phyloP scores from a whole-genome alignment of 2,797 vertebrate genomes.

The Alcedo atthis region DNA sequence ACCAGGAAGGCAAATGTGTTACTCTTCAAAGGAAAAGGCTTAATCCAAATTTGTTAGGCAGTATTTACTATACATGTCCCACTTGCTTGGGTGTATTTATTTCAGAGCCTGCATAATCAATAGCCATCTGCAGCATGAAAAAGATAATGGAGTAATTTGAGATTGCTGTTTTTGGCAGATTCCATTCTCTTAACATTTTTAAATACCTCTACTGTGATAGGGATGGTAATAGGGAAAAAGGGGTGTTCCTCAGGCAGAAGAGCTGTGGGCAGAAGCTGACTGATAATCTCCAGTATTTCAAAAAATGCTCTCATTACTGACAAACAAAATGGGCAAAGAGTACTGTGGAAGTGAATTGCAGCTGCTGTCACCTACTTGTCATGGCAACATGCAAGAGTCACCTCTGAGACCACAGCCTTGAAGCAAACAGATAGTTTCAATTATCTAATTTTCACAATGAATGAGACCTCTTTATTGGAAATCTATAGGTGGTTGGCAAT shows the following conservation, averaged over 20 bases:
- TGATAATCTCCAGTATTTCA: neutral
- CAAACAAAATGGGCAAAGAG: slow-evolving; percentile 2
- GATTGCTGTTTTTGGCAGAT: neutral
- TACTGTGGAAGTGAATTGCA: slow-evolving; percentile 36
- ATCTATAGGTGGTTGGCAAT: slow-evolving; percentile 72
- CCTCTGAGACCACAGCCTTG: slow-evolving; percentile 59
- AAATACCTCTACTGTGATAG: neutral
- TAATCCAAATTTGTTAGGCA: neutral
- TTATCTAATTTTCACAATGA: slow-evolving; percentile 76
- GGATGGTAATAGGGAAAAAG: neutral
- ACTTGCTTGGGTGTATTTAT: neutral
- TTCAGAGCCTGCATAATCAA: neutral
- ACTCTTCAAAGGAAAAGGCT: neutral
- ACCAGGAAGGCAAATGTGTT: neutral
- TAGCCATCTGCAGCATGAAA: neutral
- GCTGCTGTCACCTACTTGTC: slow-evolving; percentile 48
- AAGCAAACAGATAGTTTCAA: slow-evolving; percentile 73
- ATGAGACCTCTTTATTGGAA: slow-evolving; percentile 75
- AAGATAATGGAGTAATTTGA: neutral
- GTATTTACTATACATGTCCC: neutral
- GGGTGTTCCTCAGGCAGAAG: neutral
- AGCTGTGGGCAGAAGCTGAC: neutral
- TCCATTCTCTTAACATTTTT: neutral
- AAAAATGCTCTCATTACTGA: slow-evolving; percentile 16
- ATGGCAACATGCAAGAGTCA: slow-evolving; percentile 5